Base-by-base conservation (phyloP, 2,888 invertebrate genomes). In the Rhogogaster chlorosoma region DNA sequence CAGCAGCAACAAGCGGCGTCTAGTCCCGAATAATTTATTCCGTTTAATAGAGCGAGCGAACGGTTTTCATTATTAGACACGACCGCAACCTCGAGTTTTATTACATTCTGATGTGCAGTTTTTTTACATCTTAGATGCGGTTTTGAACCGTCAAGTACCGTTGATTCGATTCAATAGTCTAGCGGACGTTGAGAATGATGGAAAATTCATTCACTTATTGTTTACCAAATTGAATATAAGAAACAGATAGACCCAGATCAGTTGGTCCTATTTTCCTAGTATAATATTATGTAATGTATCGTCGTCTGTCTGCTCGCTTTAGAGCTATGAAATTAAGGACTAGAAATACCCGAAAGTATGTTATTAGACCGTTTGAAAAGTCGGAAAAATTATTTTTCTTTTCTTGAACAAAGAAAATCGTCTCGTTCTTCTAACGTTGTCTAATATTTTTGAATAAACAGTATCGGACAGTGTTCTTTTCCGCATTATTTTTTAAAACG, bases 1-100 rank as follows among this genome's bases (percentile, higher is more conserved):
- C 93, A 93, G 87, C 90, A 90, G 86, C 82, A 73, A 12, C 92
- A 92, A 87, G 89, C 90, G 38, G 97, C 96, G 80, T 92, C 93
- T 89, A 92, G 93, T 89, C 92, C 93, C 84, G 93, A 93, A 90
- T 93, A 91, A 91, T 61, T 61, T 26, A 22, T 61, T 61, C 61
- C 12, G 9, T 22, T 6, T 12, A 26, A 7, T 26, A 12, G 26
- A 61, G 10, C 26, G 26, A 61, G 10, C 26, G 61, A 61, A 61
- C 26, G 22, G 45, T 75, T 75, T 38, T 71, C 6, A 18, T 22
- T n/a, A 7, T 36, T 22, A 2, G 75, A 42, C 75, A 75, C 3
- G 45, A 5, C 26, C 26, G 53, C 6, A 26, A 75, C 75, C 38
- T 61, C 26, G 61, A 61, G 12, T 70, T 70, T 9, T 18, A 36